Conservation (phyloP, 2,797 vertebrate genomes). For the Coregonus suidteri region DNA sequence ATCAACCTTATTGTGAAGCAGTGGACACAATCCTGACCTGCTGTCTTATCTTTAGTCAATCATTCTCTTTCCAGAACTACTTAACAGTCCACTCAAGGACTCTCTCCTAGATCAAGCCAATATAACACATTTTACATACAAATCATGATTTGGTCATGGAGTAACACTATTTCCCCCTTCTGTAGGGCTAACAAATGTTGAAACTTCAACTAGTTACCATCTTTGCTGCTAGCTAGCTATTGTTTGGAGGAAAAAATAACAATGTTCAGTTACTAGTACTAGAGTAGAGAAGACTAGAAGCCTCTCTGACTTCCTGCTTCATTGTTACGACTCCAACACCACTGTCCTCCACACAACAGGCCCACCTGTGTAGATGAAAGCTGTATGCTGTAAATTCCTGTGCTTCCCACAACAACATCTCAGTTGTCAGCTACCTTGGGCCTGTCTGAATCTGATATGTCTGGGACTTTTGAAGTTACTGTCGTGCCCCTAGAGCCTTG, state of each 20-base stretch:
- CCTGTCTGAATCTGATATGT: constrained; percentile 81
- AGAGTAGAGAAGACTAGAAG: background rate
- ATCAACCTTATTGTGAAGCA: background rate
- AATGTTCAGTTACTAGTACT: constrained; percentile 8
- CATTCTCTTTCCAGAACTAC: background rate
- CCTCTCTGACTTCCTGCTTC: constrained; percentile 58
- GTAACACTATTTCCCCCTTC: background rate
- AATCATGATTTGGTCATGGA: background rate
- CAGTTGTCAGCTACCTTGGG: constrained; percentile 70
- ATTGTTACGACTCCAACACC: constrained; percentile 69
- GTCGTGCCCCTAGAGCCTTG: constrained; percentile 45
- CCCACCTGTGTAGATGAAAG: constrained; percentile 84
- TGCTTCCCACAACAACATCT: constrained; percentile 76
- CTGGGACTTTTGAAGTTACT: constrained; percentile 71
- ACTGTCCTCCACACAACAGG: constrained; percentile 35
- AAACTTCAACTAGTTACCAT: background rate
- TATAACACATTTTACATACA: background rate
- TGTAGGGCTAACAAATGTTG: background rate
- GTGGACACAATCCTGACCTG: background rate
- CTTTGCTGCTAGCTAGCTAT: constrained; percentile 55
- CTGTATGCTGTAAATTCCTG: constrained; percentile 80
- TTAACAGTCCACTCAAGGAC: background rate
- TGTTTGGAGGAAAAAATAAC: background rate
- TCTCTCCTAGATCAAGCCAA: background rate
- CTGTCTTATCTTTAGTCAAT: background rate